Evolutionary conservation across 2,888 invertebrate species (phyloP).

Genomic region (Panzeria rudis): DNA sequence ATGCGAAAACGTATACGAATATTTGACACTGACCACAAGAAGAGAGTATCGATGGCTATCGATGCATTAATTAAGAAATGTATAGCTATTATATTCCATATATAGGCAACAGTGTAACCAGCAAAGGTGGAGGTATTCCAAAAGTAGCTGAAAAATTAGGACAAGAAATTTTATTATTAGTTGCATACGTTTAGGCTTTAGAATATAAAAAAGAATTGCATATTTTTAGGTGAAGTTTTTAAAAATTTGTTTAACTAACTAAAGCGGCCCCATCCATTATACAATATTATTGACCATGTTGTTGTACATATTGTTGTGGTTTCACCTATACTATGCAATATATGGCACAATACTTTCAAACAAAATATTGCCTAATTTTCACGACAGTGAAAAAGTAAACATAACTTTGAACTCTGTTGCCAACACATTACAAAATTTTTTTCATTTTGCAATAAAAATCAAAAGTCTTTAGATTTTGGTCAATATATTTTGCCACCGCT

Average conservation of each 20-base stretch:
- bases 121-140: slow-evolving; percentile 10
- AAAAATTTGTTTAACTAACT: neutral
- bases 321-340: too few relatives aligned
- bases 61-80: slow-evolving; percentile 24
- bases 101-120: slow-evolving; percentile 7
- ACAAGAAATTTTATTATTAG: neutral
- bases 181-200: neutral
- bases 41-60: slow-evolving; percentile 34
- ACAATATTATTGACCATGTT: too few relatives aligned
- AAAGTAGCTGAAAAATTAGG: slow-evolving; percentile 11
- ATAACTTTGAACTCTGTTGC: too few relatives aligned
- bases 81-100: neutral
- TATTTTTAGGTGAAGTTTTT: neutral
- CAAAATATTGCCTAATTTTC: too few relatives aligned
- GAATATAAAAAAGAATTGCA: neutral
- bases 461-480: too few relatives aligned
- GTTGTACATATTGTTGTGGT: too few relatives aligned
- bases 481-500: too few relatives aligned
- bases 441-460: too few relatives aligned
- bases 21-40: slow-evolving; percentile 36
- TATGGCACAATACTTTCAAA: too few relatives aligned
- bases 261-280: too few relatives aligned
- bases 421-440: too few relatives aligned
- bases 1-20: slow-evolving; percentile 32
- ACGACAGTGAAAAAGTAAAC: too few relatives aligned